These are phyloP conservation scores for Beroe forskalii DNA, from an alignment of 37 sponge, comb jelly and placozoan genomes.

Conservation along the genomic window DNA sequence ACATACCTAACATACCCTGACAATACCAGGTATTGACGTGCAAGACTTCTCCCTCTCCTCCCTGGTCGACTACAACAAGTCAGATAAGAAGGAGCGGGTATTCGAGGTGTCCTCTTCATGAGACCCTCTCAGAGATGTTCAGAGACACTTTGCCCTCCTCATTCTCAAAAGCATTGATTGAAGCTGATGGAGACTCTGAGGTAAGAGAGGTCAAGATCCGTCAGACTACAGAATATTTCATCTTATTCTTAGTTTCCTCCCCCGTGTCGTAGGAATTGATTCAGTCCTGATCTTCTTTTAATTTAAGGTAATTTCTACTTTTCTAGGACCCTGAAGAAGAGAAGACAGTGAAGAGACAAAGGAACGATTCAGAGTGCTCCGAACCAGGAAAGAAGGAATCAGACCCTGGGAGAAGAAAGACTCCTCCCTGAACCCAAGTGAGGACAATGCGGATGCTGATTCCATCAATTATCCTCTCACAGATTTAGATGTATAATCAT, in stretches of 20 bases:
- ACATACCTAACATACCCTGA: too few species aligned
- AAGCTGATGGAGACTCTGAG: slow-evolving; percentile 40
- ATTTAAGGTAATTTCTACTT: too few species aligned
- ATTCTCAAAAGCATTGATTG: slow-evolving; percentile 47
- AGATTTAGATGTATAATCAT: too few species aligned
- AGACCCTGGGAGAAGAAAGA: slow-evolving; percentile 10
- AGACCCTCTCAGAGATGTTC: slow-evolving; percentile 43
- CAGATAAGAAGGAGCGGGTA: slow-evolving; percentile 58
- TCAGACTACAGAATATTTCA: too few species aligned
- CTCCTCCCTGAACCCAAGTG: background rate
- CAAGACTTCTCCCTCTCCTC: slow-evolving; percentile 58
- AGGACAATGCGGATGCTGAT: too few species aligned
- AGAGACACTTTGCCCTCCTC: slow-evolving; percentile 60
- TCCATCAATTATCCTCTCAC: too few species aligned
- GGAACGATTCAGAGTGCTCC: slow-evolving; percentile 22
- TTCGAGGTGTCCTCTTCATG: slow-evolving; percentile 64
- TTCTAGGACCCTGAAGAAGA: slow-evolving; percentile 16
- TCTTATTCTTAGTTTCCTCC: too few species aligned
- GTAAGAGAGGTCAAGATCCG: background rate
- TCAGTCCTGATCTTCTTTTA: too few species aligned
- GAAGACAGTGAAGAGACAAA: background rate
- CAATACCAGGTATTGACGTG: slow-evolving; percentile 55
- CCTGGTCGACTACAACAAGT: slow-evolving; percentile 62
- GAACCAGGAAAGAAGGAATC: slow-evolving; percentile 9
- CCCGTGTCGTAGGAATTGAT: too few species aligned